Conservation (phyloP, 1,140 invertebrate species). For the Anastrepha ludens region DNA sequence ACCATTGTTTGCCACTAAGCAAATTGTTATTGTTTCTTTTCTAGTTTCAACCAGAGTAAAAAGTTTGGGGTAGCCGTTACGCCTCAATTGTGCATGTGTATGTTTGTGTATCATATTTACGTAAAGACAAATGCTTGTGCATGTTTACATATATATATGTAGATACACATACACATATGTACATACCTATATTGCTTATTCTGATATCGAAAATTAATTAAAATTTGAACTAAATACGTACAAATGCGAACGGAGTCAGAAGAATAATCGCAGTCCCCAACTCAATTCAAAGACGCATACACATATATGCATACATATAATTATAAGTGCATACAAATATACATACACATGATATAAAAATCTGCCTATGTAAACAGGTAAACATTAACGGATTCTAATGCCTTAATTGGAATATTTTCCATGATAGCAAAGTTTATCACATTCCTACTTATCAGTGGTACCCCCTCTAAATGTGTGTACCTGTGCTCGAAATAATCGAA, state of each 20-base stretch:
- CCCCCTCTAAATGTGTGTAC: neutral
- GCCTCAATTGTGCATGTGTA: neutral
- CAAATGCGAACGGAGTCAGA: no score
- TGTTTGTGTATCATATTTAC: neutral
- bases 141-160: neutral
- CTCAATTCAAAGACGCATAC: neutral
- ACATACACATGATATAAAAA: neutral
- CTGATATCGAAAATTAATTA: no score
- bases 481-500: no score
- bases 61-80: neutral
- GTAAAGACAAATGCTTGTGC: neutral
- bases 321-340: neutral
- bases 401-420: neutral
- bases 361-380: neutral
- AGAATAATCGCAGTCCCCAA: neutral
- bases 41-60: neutral
- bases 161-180: neutral
- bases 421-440: neutral
- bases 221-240: no score
- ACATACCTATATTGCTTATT: neutral
- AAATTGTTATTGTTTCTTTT: neutral
- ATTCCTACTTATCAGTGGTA: neutral
- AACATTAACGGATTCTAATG: neutral
- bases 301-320: neutral
- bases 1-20: conserved; percentile 21